Evolutionary conservation across 2,113 vertebrate species (phyloP).

Genomic region (Rhinoptilus africanus): DNA sequence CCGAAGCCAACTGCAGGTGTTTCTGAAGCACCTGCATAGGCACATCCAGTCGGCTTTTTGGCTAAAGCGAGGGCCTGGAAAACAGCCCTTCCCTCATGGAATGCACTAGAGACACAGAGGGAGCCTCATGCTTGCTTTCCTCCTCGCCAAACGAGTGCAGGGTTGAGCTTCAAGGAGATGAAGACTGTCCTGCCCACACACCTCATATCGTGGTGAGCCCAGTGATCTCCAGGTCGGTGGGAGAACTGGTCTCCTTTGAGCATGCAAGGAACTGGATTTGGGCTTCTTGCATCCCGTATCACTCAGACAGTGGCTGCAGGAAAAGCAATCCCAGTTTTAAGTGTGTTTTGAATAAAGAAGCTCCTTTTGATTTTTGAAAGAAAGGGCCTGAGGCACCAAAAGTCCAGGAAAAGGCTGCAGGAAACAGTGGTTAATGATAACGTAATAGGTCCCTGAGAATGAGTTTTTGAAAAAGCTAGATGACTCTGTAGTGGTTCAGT

Average conservation of each 20-base stretch:
- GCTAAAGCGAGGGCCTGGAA: background rate
- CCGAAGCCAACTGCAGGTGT: background rate
- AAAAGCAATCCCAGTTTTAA: background rate
- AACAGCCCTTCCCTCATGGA: background rate
- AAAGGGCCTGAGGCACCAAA: background rate
- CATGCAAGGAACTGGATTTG: background rate
- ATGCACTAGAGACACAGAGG: background rate
- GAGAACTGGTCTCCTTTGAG: background rate
- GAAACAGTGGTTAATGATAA: background rate
- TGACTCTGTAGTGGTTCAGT: background rate
- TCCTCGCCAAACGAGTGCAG: background rate
- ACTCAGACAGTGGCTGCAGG: background rate
- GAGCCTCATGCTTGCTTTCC: background rate
- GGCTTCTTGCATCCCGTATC: background rate
- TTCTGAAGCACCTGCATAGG: background rate
- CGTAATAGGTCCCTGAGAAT: background rate
- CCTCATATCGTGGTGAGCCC: background rate
- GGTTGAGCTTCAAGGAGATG: background rate
- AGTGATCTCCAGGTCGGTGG: accelerated
- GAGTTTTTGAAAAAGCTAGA: background rate
- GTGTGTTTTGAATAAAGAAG: background rate
- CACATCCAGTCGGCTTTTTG: background rate
- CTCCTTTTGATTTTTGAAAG: background rate
- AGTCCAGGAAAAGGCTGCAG: background rate
- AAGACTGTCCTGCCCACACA: background rate